Base-by-base conservation (phyloP, 2,888 invertebrate genomes). In the Agrochola macilenta region DNA sequence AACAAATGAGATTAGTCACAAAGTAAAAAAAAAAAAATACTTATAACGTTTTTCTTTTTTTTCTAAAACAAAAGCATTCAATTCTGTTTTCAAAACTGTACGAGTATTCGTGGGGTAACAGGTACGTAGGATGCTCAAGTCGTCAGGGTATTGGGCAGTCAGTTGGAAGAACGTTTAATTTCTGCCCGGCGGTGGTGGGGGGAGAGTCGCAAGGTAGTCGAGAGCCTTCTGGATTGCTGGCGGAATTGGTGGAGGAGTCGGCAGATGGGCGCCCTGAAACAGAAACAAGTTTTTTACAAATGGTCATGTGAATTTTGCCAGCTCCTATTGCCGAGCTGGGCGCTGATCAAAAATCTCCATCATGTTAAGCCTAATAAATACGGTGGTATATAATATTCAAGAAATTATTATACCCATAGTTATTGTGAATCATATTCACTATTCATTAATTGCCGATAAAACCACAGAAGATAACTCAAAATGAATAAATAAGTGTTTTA, bases 181-280 rank as follows among this genome's bases (percentile, higher is more conserved):
- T 83, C 93, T 93, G 70, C 92, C 88, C 0, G 94, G 92, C 5
- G 94, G 89, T 82, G 97, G 95, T 35, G 97, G 97, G 60, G 98
- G 98, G 79, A 97, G 96, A 5, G 97, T 97, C 23, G 97, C 97
- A 82, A 98, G 96, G 94, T 97, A 98, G 90, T 98, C 98, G 61
- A 98, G 95, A 52, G 98, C 98, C 93, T 97, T 98, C 92, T 98
- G 98, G 87, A 98, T 98, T 92, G 97, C 98, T 91, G 98, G 97
- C 77, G 98, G 98, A 81, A 97, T 97, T 83, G 98, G 98, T n/a
- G 98, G 98, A 20, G 98, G 97, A 20, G 98, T 98, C 11, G 98
- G 98, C 83, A 98, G 93, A 95, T 98, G 98, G 43, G 97, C 98
- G 30, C 98, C 98, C 95, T 97, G 95, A n/a, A 94, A 93, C 26